Percentiles rank a stretch among this genome's conserved stretches.
phyloP scores from a whole-genome alignment of 2,888 invertebrate genomes.

The Drosophila trichaetosa region DNA sequence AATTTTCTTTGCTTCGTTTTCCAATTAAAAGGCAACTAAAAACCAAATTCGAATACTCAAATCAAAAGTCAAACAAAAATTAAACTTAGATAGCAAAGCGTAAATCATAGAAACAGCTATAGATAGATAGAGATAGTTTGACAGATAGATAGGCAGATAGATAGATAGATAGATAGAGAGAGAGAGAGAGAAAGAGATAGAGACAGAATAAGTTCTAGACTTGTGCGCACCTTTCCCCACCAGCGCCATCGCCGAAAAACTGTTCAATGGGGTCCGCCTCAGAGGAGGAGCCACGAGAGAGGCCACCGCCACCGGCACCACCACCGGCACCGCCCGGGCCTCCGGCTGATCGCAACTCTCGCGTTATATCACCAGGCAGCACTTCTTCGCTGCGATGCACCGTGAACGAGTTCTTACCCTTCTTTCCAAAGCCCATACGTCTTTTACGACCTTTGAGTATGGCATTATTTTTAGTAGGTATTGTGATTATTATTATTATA shows the following conservation, averaged over 20 bases:
- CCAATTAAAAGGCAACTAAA: constrained; percentile 54
- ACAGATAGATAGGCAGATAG: constrained; percentile 40
- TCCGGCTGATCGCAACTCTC: constrained; percentile 86
- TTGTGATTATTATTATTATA: constrained; percentile 28
- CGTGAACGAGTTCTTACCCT: constrained; percentile 97
- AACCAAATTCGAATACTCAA: constrained; percentile 52
- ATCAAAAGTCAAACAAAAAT: constrained; percentile 49
- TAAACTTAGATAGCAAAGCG: constrained; percentile 52
- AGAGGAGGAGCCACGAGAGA: constrained; percentile 94
- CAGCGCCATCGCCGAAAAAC: constrained; percentile 88
- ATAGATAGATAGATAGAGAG: constrained; percentile 26
- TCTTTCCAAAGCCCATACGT: constrained; percentile 97
- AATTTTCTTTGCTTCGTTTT: constrained; percentile 43
- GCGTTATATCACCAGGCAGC: constrained; percentile 88
- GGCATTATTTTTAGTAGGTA: constrained; percentile 59
- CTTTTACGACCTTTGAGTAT: constrained; percentile 92
- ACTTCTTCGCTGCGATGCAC: constrained; percentile 99
- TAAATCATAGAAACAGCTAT: constrained; percentile 46
- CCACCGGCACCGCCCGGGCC: constrained; percentile 48
- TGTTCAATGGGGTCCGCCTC: constrained; percentile 95
- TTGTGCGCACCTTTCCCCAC: constrained; percentile 91
- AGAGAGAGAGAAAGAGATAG: constrained; percentile 39
- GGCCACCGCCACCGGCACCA: constrained; percentile 84
- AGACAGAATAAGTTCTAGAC: constrained; percentile 60
- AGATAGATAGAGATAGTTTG: constrained; percentile 26